A percentile compares a stretch with the other conserved stretches of the same genome.
Conservation (phyloP, 2,888 invertebrate species). For the Drosophila yooni region DNA sequence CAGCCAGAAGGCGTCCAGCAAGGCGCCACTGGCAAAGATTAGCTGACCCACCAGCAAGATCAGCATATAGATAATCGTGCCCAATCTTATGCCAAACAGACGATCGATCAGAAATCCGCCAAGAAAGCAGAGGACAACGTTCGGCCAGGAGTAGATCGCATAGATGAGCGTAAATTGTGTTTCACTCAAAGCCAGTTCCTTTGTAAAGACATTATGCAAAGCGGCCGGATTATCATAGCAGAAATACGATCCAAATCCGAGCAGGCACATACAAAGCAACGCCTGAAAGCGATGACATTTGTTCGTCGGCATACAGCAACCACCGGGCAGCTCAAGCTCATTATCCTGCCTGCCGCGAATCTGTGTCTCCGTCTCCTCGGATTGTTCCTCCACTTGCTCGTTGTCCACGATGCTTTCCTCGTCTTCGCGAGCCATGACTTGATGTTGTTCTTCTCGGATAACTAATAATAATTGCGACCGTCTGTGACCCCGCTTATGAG, state of each 20-base stretch:
- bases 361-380: slow-evolving; percentile 27
- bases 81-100: slow-evolving; percentile 96
- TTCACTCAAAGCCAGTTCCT: slow-evolving; percentile 91
- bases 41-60: slow-evolving; percentile 95
- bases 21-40: slow-evolving; percentile 94
- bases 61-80: slow-evolving; percentile 95
- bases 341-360: slow-evolving; percentile 77
- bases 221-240: slow-evolving; percentile 99
- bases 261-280: slow-evolving; percentile 95
- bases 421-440: slow-evolving; percentile 68
- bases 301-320: slow-evolving; percentile 89
- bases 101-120: slow-evolving; percentile 98
- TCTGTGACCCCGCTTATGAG: slow-evolving; percentile 30
- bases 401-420: slow-evolving; percentile 68
- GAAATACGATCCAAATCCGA: slow-evolving; percentile 98
- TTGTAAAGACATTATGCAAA: slow-evolving; percentile 92
- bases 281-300: slow-evolving; percentile 92
- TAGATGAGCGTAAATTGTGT: slow-evolving; percentile 95
- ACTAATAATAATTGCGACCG: slow-evolving; percentile 8
- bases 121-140: slow-evolving; percentile 97
- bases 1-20: slow-evolving; percentile 93
- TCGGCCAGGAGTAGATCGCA: slow-evolving; percentile 98
- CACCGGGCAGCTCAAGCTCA: slow-evolving; percentile 76
- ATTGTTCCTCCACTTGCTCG: slow-evolving; percentile 47
- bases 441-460: slow-evolving; percentile 40